Conservation (phyloP, 92 coral and sea anemone genomes). For the Epizoanthus fatuus region DNA sequence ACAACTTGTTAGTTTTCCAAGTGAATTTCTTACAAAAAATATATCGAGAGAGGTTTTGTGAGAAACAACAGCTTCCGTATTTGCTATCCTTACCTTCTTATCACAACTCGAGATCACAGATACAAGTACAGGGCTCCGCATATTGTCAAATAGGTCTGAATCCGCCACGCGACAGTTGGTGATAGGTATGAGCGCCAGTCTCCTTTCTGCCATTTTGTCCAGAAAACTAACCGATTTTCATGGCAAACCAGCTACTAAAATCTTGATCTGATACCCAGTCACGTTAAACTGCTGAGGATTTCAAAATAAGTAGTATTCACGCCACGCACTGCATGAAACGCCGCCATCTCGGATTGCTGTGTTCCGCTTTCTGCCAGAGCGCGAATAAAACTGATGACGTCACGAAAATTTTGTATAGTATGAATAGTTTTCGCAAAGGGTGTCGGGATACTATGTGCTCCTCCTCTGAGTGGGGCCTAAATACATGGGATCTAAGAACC, state of each 20-base stretch:
- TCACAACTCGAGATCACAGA: constrained; percentile 56
- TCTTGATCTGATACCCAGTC: constrained; percentile 53
- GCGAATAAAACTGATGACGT: constrained; percentile 34
- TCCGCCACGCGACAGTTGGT: constrained; percentile 2
- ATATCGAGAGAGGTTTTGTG: neutral
- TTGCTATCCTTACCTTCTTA: constrained; percentile 39
- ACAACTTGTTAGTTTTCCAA: neutral
- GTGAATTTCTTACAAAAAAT: neutral
- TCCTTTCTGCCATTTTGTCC: constrained; percentile 21
- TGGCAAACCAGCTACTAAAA: constrained; percentile 42
- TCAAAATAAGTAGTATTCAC: neutral
- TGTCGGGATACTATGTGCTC: neutral
- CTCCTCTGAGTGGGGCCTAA: neutral
- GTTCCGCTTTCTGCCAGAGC: neutral
- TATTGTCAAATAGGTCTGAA: constrained; percentile 18
- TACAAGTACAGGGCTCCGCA: constrained; percentile 45
- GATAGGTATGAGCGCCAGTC: no score
- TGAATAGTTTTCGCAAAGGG: constrained; percentile 3
- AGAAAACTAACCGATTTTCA: constrained; percentile 58
- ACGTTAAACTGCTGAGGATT: constrained; percentile 12
- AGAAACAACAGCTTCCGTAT: neutral
- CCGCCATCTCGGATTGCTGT: constrained; percentile 2
- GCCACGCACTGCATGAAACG: neutral
- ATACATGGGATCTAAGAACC: no score
- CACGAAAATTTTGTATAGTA: neutral